phyloP scores from a whole-genome alignment of 2,888 invertebrate species.

The Aleiodes testaceus region DNA sequence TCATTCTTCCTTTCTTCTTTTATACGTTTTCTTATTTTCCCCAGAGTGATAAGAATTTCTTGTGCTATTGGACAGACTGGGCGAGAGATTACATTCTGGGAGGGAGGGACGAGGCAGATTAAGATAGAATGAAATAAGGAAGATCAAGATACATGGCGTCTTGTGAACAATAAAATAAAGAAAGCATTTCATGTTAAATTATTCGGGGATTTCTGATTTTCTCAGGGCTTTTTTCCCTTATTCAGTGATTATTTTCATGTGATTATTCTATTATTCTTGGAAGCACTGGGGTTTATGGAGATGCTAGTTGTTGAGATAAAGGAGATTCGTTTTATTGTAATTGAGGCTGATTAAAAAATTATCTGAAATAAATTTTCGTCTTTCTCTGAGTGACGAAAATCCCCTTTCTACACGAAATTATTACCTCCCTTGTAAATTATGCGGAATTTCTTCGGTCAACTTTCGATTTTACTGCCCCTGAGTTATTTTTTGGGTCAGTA shows the following conservation, averaged over 20 bases:
- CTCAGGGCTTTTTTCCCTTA: background rate
- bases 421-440: conserved; percentile 51
- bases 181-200: conserved; percentile 2
- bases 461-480: conserved; percentile 57
- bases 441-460: conserved; percentile 45
- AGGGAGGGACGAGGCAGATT: background rate
- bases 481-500: conserved; percentile 53
- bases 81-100: conserved; percentile 9
- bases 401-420: conserved; percentile 29
- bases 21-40: background rate
- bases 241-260: conserved; percentile 4
- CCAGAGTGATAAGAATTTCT: conserved; percentile 4
- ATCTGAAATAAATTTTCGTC: background rate
- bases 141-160: conserved; percentile 26
- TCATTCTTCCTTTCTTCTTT: background rate
- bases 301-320: background rate
- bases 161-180: conserved; percentile 18
- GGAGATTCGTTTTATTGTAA: background rate
- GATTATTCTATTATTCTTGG: no score
- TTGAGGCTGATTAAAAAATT: background rate
- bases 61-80: background rate
- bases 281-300: no score
- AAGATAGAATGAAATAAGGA: conserved; percentile 16
- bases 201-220: background rate
- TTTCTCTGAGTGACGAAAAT: background rate